These are phyloP conservation scores for Hydrophis major DNA, from an alignment of 2,797 vertebrate genomes.

Conservation along the genomic window DNA sequence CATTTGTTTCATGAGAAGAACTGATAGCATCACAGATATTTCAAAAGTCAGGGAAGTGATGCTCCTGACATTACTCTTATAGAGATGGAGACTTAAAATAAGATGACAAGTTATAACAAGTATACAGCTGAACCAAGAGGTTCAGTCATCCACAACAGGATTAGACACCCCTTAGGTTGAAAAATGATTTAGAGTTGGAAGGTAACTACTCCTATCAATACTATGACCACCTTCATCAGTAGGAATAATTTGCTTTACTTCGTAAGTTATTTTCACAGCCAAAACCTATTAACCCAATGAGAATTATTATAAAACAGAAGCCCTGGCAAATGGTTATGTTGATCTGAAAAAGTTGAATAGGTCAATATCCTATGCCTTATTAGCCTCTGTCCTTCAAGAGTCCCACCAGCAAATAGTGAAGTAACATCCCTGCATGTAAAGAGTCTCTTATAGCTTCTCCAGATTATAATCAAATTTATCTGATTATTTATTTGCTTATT, in stretches of 20 bases:
- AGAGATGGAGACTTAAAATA: background rate
- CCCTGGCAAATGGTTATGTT: background rate
- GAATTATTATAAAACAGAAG: background rate
- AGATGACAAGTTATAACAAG: background rate
- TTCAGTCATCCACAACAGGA: background rate
- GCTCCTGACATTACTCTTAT: background rate
- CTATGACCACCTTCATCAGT: background rate
- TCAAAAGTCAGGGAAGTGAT: background rate
- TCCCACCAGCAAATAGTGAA: no score
- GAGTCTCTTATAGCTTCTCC: no score
- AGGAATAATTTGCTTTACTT: background rate
- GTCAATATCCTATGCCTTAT: no score
- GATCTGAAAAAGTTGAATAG: no score
- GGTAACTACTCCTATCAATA: background rate
- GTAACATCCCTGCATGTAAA: no score
- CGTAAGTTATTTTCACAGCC: background rate
- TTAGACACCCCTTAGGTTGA: background rate
- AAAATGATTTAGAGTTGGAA: background rate
- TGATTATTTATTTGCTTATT: no score
- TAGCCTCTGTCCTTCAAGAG: no score
- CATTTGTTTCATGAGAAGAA: background rate
- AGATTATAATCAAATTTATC: no score
- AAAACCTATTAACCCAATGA: background rate
- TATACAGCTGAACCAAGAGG: background rate
- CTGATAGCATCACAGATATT: background rate